Base-by-base conservation (phyloP, 2,113 vertebrate genomes). In the Lepus americanus region DNA sequence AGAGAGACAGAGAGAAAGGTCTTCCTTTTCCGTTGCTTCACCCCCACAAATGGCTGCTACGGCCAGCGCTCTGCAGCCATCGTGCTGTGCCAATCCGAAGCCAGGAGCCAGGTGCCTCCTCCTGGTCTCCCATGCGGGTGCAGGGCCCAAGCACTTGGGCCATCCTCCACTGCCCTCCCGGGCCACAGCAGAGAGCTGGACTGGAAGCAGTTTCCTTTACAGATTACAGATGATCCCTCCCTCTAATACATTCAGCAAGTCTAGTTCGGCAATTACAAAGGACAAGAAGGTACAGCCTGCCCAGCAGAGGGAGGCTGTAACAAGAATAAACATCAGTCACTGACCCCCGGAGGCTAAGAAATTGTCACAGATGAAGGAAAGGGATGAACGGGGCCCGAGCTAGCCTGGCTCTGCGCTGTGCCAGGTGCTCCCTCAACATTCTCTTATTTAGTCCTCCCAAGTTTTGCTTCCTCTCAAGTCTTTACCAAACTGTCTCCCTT, bases 401-500 rank as follows among this genome's bases (percentile, higher is more conserved):
- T n/a, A 17, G 22, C 10, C 49, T 70, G 14, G 3, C 39, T 39
- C 67, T 51, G 13, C 1, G 0, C 39, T 5, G 9, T 73, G 93
- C 70, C 59, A 67, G 27, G 44, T 29, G 17, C 8, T 59, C 67
- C 53, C 51, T 80, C 63, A 23, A 77, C 5, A 78, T 5, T 27
- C 31, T 73, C 19, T 59, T 10, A 0, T 10, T 85, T 27, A 63
- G 33, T 61, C 55, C 33, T 77, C 67, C 67, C 44, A 31, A 12
- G 49, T 81, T 87, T 77, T 77, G 73, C 78, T 95, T 79, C 66
- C 44, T 84, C 36, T 61, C 63, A 79, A 55, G 25, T 16, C 69
- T 27, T 82, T 22, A 36, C 19, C 49, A 5, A 69, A 19, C 13
- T 25, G 9, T 55, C 29, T 73, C 64, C 33, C 73, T 49, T 78